Conservation (phyloP, 2,888 invertebrate genomes). For the Sinhomidia bicolor region DNA sequence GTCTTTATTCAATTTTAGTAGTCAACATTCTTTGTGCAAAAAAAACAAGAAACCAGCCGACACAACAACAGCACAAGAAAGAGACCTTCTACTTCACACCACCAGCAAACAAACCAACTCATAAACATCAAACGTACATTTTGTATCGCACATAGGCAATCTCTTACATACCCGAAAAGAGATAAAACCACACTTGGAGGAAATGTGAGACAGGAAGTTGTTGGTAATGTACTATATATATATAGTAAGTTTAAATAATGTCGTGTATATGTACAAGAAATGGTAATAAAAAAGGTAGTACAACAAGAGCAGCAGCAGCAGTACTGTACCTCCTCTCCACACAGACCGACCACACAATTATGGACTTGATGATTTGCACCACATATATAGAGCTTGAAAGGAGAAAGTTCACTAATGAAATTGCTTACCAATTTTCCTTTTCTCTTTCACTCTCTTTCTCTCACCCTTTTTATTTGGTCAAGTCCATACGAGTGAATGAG, state of each 20-base stretch:
- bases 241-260: constrained; percentile 18
- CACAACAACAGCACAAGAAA: constrained; percentile 3
- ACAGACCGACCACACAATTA: constrained; percentile 64
- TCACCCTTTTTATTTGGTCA: constrained; percentile 43
- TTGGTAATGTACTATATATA: constrained; percentile 54
- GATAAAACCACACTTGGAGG: constrained; percentile 67
- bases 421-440: constrained; percentile 68
- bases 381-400: constrained; percentile 4
- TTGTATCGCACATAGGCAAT: constrained; percentile 34
- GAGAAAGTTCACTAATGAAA: constrained; percentile 64
- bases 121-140: constrained; percentile 45
- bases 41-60: not conserved
- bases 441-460: constrained; percentile 49
- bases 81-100: constrained; percentile 43
- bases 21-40: constrained; percentile 27
- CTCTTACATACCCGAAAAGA: constrained; percentile 32
- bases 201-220: constrained; percentile 73
- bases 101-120: constrained; percentile 35
- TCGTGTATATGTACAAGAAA: constrained; percentile 41
- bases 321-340: constrained; percentile 44
- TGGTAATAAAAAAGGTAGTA: constrained; percentile 59
- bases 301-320: constrained; percentile 66
- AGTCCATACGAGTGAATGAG: constrained; percentile 31
- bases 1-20: constrained; percentile 43
- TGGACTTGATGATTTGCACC: constrained; percentile 45